phyloP scores from a whole-genome alignment of 2,797 vertebrate species.

The Caiman crocodilus region DNA sequence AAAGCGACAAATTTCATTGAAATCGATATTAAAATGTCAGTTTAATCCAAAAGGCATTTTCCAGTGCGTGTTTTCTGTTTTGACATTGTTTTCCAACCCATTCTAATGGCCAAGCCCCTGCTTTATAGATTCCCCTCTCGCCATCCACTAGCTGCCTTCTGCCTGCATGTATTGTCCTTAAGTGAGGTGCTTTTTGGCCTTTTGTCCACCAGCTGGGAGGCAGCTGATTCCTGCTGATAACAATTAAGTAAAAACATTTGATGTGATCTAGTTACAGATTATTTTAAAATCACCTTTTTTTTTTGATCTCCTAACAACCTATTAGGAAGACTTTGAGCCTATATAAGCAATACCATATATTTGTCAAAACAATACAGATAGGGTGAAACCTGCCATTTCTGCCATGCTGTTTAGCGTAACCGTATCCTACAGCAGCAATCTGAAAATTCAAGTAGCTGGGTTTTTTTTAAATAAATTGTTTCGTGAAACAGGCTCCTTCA shows the following conservation, averaged over 20 bases:
- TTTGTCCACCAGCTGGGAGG: neutral
- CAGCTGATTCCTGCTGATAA: neutral
- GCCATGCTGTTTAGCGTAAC: conserved; percentile 56
- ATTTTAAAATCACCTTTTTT: fast-evolving
- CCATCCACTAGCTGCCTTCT: neutral
- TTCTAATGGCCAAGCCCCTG: too few relatives aligned
- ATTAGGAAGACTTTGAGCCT: conserved; percentile 61
- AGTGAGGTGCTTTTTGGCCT: neutral
- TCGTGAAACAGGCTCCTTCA: conserved; percentile 29
- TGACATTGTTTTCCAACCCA: too few relatives aligned
- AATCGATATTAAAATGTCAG: neutral
- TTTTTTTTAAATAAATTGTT: conserved; percentile 67
- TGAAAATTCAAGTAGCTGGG: conserved; percentile 65
- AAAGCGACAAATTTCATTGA: neutral
- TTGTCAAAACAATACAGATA: conserved; percentile 60
- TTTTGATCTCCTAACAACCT: conserved; percentile 58
- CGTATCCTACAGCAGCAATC: conserved; percentile 56
- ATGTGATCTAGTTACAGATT: neutral
- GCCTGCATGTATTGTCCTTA: neutral
- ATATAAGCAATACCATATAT: conserved; percentile 61
- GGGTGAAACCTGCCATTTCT: conserved; percentile 65
- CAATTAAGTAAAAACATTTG: fast-evolving
- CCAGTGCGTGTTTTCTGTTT: too few relatives aligned
- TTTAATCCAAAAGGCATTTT: too few relatives aligned
- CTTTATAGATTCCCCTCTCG: too few relatives aligned